Percentiles rank a stretch among this genome's conserved stretches.
phyloP scores from a whole-genome alignment of 2,113 vertebrate genomes.

The Nanorana parkeri region DNA sequence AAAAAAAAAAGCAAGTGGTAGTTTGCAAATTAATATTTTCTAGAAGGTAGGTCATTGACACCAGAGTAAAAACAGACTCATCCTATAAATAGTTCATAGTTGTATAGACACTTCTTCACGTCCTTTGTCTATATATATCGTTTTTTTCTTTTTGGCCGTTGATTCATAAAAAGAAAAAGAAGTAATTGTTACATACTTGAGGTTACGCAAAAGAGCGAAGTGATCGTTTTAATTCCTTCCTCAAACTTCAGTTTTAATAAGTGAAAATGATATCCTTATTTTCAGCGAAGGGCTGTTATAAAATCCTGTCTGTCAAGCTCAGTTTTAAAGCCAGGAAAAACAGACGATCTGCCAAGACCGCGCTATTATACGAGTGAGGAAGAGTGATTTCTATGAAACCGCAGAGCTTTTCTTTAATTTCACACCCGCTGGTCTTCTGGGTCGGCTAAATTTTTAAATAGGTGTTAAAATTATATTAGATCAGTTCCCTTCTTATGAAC shows the following conservation, averaged over 20 bases:
- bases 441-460: constrained; percentile 89
- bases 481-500: constrained; percentile 87
- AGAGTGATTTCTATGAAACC: constrained; percentile 86
- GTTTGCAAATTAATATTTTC: too few species aligned
- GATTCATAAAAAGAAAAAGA: too few species aligned
- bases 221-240: constrained; percentile 86
- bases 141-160: too few species aligned
- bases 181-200: too few species aligned
- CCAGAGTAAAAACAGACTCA: too few species aligned
- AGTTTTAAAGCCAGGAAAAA: constrained; percentile 84
- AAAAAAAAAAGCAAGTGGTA: too few species aligned
- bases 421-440: constrained; percentile 87
- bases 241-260: constrained; percentile 86
- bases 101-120: too few species aligned
- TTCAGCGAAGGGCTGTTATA: constrained; percentile 86
- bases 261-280: constrained; percentile 86
- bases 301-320: constrained; percentile 86
- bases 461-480: constrained; percentile 87
- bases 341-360: constrained; percentile 87
- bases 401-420: constrained; percentile 84
- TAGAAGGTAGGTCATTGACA: too few species aligned
- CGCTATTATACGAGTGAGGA: constrained; percentile 85
- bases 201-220: constrained; percentile 76
- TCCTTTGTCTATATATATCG: too few species aligned
- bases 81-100: too few species aligned